Base-by-base conservation (phyloP, 2,113 vertebrate genomes). In the Phycodurus eques region DNA sequence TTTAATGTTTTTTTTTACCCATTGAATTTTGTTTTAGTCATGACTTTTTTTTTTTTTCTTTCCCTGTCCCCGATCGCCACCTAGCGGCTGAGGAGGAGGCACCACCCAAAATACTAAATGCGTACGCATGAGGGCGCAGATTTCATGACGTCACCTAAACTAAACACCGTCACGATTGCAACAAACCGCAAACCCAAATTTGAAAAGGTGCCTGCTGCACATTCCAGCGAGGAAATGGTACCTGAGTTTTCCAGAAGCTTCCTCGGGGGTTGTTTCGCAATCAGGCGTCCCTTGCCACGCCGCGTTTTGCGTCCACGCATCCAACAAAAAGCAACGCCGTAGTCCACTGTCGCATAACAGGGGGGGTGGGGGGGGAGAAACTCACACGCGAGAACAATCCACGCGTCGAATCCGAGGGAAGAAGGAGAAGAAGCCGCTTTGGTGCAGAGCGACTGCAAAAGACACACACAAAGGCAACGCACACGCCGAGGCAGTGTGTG, bases 131-230 rank as follows among this genome's bases (percentile, higher is more conserved):
- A 65, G 70, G 79, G 82, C 77, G 77, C 2, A n/a, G 76, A 79
- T 79, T 85, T 82, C 77, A 85, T 8, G 14, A 62, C 59, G 59
- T 61, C 59, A 35, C 31, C 31, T 3, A 7, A 19, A 14, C 8
- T 35, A 61, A 31, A 61, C 31, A 60, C 3, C 12, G 7, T 35
- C 13, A 6, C 3, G 33, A 35, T 35, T 61, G 2, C 13, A 35
- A 11, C 8, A n/a, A 61, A 35, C 4, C 1, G 9, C 20, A 5
- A 65, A 43, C 15, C 13, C n/a, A 17, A 14, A 60, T 39, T 39
- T 39, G 35, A 3, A 35, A 61, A 19, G 4, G 47, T 6, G 35
- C 8, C 20, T 3, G 6, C 57, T 33, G 9, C 15, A 17, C 5
- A 14, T 35, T 6, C 59, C 14, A 61, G 33, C 9, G 12, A 8